Conservation (phyloP, 2,113 vertebrate genomes). For the Vulpes ferrilata region DNA sequence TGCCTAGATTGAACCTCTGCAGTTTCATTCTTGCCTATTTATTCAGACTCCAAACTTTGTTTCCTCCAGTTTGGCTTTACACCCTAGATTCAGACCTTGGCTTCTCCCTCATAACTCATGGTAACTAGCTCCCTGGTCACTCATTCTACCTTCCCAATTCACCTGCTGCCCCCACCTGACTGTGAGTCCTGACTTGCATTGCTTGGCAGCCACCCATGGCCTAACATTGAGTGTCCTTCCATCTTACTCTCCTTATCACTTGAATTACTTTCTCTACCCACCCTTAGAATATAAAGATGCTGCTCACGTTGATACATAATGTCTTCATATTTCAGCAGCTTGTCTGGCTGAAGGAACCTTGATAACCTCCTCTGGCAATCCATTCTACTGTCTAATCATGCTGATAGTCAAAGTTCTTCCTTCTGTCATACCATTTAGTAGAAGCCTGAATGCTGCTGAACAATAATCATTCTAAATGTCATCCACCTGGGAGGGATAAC, state of each 20-base stretch:
- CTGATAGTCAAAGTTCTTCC: constrained; percentile 75
- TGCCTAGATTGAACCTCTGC: neutral
- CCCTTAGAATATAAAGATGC: constrained; percentile 59
- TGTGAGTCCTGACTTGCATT: neutral
- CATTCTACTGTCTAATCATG: constrained; percentile 73
- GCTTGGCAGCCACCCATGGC: constrained; percentile 62
- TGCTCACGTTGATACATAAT: constrained; percentile 57
- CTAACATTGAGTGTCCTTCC: constrained; percentile 43
- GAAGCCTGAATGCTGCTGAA: constrained; percentile 46
- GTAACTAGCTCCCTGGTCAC: constrained; percentile 51
- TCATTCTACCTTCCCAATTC: constrained; percentile 23
- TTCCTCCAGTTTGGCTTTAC: constrained; percentile 28
- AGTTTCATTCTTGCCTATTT: constrained; percentile 1
- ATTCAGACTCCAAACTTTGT: constrained; percentile 10
- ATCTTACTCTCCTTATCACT: constrained; percentile 42
- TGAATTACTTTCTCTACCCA: constrained; percentile 60
- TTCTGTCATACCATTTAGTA: constrained; percentile 73
- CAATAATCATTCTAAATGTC: constrained; percentile 79
- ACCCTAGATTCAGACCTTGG: neutral
- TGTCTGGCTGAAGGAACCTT: constrained; percentile 70
- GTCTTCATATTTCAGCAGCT: constrained; percentile 75
- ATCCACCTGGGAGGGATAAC: constrained; percentile 63
- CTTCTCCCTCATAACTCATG: constrained; percentile 25
- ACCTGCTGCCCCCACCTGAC: constrained; percentile 6
- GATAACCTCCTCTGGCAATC: constrained; percentile 69